Conservation (phyloP, 2,888 invertebrate genomes). For the Calephelis perditalis region DNA sequence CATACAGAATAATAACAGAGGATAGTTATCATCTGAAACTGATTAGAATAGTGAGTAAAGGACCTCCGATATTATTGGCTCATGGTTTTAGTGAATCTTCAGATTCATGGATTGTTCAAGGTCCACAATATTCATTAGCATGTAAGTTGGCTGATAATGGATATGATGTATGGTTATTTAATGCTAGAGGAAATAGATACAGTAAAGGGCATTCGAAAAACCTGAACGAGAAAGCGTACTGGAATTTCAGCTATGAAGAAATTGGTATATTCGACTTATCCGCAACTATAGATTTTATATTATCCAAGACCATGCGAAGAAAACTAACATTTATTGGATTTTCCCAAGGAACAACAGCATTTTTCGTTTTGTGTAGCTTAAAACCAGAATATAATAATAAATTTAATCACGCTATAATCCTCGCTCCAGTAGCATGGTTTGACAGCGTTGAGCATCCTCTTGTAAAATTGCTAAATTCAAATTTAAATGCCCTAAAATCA, state of each 20-base stretch:
- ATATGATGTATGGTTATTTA: conserved; percentile 62
- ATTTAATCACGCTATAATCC: conserved; percentile 53
- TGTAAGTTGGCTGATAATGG: conserved; percentile 51
- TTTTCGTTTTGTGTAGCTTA: conserved; percentile 57
- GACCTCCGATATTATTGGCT: conserved; percentile 55
- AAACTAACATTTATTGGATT: conserved; percentile 60
- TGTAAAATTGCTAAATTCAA: conserved; percentile 42
- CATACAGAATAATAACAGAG: conserved; percentile 48
- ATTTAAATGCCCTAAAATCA: conserved; percentile 36
- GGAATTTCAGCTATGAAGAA: conserved; percentile 64
- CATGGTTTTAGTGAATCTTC: conserved; percentile 66
- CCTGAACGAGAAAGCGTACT: conserved; percentile 46
- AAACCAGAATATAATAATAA: conserved; percentile 56
- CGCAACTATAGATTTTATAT: conserved; percentile 55
- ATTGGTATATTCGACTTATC: conserved; percentile 61
- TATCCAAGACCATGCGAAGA: conserved; percentile 38
- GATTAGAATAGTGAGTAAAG: conserved; percentile 50
- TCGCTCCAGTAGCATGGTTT: conserved; percentile 61
- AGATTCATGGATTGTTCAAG: conserved; percentile 60
- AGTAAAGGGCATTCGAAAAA: conserved; percentile 48
- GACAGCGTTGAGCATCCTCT: conserved; percentile 46
- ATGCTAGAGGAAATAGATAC: conserved; percentile 63
- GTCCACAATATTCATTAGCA: conserved; percentile 51
- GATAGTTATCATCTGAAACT: conserved; percentile 55
- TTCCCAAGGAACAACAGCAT: conserved; percentile 63